Evolutionary conservation across 2,797 vertebrate species (phyloP).

Genomic region (Aphelocoma californica): DNA sequence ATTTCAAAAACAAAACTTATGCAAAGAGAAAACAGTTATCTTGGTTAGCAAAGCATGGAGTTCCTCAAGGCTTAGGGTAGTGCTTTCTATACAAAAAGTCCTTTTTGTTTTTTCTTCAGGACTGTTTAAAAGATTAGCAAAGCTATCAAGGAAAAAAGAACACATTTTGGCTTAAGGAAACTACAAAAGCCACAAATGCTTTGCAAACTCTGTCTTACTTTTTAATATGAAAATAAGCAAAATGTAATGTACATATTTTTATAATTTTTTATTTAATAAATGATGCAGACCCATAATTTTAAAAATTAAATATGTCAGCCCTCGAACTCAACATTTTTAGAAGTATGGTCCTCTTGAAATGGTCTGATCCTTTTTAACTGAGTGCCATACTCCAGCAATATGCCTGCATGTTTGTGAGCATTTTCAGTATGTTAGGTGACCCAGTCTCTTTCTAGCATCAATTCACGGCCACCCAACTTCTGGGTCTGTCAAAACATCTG

Average conservation of each 20-base stretch:
- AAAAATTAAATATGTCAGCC: conserved; percentile 86
- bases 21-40: conserved; percentile 97
- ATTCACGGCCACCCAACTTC: conserved; percentile 74
- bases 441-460: conserved; percentile 48
- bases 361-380: conserved; percentile 74
- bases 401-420: conserved; percentile 69
- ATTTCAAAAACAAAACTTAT: conserved; percentile 98
- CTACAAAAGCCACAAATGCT: conserved; percentile 99
- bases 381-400: conserved; percentile 78
- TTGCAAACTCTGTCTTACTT: conserved; percentile 96
- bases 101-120: conserved; percentile 82
- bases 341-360: conserved; percentile 85
- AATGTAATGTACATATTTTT: conserved; percentile 98
- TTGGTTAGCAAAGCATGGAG: conserved; percentile 96
- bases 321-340: conserved; percentile 75
- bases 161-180: conserved; percentile 99
- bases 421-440: conserved; percentile 67
- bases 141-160: conserved; percentile 92
- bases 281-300: conserved; percentile 93
- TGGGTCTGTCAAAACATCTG: conserved; percentile 88
- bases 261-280: conserved; percentile 94
- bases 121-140: conserved; percentile 95
- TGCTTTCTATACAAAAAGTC: conserved; percentile 85
- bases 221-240: conserved; percentile 99
- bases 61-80: conserved; percentile 95